A percentile compares a stretch with the other conserved stretches of the same genome.
These are phyloP conservation scores for Mythimna pallens DNA, from an alignment of 2,888 invertebrate genomes.

Conservation along the genomic window DNA sequence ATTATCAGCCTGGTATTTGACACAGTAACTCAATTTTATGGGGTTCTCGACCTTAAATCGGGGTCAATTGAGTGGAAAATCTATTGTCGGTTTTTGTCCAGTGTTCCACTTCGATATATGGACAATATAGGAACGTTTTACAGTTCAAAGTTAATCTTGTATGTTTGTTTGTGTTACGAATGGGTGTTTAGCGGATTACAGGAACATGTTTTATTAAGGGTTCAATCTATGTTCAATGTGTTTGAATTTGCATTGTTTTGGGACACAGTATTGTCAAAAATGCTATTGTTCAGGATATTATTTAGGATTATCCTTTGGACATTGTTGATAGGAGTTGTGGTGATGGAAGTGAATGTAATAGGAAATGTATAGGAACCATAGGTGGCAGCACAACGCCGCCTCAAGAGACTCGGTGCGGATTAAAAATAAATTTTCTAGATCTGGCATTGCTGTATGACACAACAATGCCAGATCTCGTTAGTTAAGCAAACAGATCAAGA, in stretches of 20 bases:
- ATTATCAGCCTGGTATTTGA: conserved; percentile 58
- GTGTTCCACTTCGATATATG: conserved; percentile 44
- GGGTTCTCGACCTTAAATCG: conserved; percentile 65
- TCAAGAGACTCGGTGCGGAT: too few relatives aligned
- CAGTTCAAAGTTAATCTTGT: conserved; percentile 66
- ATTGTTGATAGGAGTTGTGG: conserved; percentile 26
- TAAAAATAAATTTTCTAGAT: too few relatives aligned
- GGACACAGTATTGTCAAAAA: conserved; percentile 35
- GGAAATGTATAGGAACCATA: too few relatives aligned
- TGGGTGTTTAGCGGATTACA: conserved; percentile 61
- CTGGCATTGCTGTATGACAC: too few relatives aligned
- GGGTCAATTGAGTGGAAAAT: conserved; percentile 69
- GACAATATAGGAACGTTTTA: conserved; percentile 48
- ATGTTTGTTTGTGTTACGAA: conserved; percentile 64
- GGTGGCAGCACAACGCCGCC: too few relatives aligned
- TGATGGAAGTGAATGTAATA: background rate
- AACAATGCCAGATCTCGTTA: too few relatives aligned
- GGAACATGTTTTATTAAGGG: conserved; percentile 57
- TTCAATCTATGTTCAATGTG: conserved; percentile 57
- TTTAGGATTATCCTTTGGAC: conserved; percentile 25
- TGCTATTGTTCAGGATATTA: conserved; percentile 15
- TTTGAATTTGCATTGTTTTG: conserved; percentile 52
- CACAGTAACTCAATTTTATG: conserved; percentile 65
- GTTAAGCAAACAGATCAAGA: too few relatives aligned
- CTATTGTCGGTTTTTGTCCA: conserved; percentile 48